These are phyloP conservation scores for Philhelius pedissequus DNA, from an alignment of 2,888 invertebrate genomes.

Conservation along the genomic window DNA sequence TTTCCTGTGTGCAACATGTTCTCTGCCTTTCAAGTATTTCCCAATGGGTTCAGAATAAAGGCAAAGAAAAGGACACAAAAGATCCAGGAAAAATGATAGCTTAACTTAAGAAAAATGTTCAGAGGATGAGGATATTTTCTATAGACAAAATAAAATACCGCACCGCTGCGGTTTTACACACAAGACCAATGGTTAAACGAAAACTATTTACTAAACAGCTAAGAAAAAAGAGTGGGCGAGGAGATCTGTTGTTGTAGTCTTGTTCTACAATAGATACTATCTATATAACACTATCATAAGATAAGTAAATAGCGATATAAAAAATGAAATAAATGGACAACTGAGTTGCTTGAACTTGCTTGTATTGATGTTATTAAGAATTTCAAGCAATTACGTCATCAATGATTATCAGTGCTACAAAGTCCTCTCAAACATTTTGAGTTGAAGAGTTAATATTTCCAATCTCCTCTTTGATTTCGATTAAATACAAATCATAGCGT, in stretches of 20 bases:
- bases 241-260: not conserved
- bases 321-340: not conserved
- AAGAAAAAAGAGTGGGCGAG: not conserved
- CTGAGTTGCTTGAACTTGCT: not conserved
- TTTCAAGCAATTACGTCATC: no score
- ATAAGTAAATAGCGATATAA: conserved; percentile 25
- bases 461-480: no score
- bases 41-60: not conserved
- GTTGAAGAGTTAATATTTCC: no score
- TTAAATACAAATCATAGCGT: no score
- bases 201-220: conserved; percentile 57
- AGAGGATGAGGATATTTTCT: not conserved
- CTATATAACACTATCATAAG: not conserved
- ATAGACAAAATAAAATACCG: not conserved
- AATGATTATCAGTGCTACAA: no score
- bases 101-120: not conserved
- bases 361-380: not conserved
- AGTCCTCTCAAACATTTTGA: no score
- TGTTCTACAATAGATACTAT: no score
- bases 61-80: not conserved
- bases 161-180: not conserved
- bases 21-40: conserved; percentile 4
- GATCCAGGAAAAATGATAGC: not conserved
- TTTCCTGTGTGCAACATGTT: conserved; percentile 53
- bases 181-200: conserved; percentile 49